Base-by-base conservation (phyloP, 92 coral and sea anemone genomes). In the Porites evermanni region DNA sequence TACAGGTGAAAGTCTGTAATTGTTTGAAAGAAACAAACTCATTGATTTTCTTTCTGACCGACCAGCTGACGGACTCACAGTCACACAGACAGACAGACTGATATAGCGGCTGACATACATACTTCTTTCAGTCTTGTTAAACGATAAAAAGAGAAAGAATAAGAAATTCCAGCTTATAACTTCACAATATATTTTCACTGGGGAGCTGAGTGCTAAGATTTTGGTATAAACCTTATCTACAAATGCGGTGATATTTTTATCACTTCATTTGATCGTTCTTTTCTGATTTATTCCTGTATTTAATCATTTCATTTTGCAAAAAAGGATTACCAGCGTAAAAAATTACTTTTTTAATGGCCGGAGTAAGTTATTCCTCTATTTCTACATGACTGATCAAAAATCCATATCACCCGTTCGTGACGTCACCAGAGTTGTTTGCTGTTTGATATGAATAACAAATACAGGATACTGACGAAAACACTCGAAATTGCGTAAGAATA, bases 401-500 rank as follows among this genome's bases (percentile, higher is more conserved):
- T 52, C 60, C 61, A 50, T 47, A 73, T 73, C 19, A 50, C 19
- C 52, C 77, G 6, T 47, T 18, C n/a, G 12, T 73, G n/a, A 12
- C 61, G 52, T 50, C 29, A 16, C n/a, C 17, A 73, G 7, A 53
- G 14, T 20, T 52, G 32, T 12, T 50, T 73, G 74, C 4, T 18
- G 50, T n/a, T 3, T 50, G 29, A 73, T 73, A 52, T 14, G 77
- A 73, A 73, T 73, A 47, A 73, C 77, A 73, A 18, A 50, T 50
- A 11, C 61, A 56, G 13, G 61, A 56, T 6, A 38, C 47, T 14
- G 12, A 73, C 44, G 12, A 53, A 1, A 51, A 4, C 24, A 51
- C 77, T 73, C 51, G 16, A 50, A 44, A 17, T n/a, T 18, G 20
- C 19, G 13, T 50, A 73, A 51, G 19, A n/a, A 70, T 16, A 26